Base-by-base conservation (phyloP, 2,797 vertebrate species). In the Adelosebastes latens region DNA sequence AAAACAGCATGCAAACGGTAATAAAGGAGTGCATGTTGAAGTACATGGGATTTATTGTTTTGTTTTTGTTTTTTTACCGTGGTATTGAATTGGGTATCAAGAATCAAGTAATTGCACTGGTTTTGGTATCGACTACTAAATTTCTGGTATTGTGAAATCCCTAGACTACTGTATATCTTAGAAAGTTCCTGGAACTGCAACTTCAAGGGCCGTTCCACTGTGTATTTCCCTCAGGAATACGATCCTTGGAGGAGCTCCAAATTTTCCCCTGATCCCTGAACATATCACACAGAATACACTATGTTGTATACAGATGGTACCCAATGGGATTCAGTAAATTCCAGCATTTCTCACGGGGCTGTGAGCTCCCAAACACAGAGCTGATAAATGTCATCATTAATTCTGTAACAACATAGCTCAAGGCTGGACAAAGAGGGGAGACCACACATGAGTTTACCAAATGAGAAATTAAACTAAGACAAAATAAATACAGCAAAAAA, bases 231-330 rank as follows among this genome's bases (percentile, higher is more conserved):
- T 31, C 2, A 39, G 32, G 65, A 82, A 82, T 56, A 53, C 39
- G 55, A 46, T 64, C 8, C 34, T 24, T 80, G 75, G 72, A 82
- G 56, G 34, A 70, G 34, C 63, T 72, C 68, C 22, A 64, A 27
- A 42, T 75, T 78, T 79, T 49, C 20, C 49, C 18, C n/a, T 27
- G 59, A 65, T 55, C n/a, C 31, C 20, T 81, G 46, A 64, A 49
- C 39, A 67, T 75, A 80, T 62, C 62, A 16, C 3, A 8, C 36
- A 36, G 42, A 67, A 72, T 39, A 53, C 65, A 46, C 14, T 3
- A 20, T 46, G 27, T 36, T 71, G 25, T 71, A 24, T 56, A 55
- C 72, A 65, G 32, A 72, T 24, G 4, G 39, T 42, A 13, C 7
- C 27, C 22, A 12, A 20, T 2, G 59, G 34, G 69, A 58, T 39